phyloP scores from a whole-genome alignment of 2,888 invertebrate genomes.

The Heliconius ismenius region DNA sequence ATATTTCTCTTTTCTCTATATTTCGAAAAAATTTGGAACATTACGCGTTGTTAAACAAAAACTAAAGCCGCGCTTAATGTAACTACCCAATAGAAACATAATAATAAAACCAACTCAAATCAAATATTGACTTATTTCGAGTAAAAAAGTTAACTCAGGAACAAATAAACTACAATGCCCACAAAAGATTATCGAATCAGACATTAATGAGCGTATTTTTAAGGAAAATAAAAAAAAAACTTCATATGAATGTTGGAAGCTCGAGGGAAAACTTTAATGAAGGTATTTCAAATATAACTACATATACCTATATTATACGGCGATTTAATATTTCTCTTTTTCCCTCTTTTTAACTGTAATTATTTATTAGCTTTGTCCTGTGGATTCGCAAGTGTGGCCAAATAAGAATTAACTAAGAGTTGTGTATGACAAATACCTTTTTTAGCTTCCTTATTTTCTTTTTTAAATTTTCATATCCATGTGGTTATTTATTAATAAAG shows the following conservation, averaged over 20 bases:
- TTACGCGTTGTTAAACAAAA: too few relatives aligned
- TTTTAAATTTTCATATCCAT: too few relatives aligned
- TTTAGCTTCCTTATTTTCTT: too few relatives aligned
- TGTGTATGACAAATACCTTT: too few relatives aligned
- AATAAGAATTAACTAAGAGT: too few relatives aligned
- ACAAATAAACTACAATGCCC: background rate
- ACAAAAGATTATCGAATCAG: background rate
- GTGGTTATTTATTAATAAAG: background rate
- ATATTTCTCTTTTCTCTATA: too few relatives aligned
- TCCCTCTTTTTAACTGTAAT: background rate
- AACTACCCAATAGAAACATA: too few relatives aligned
- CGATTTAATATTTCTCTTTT: conserved; percentile 5
- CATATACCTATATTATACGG: background rate
- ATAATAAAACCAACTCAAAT: too few relatives aligned
- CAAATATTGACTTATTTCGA: too few relatives aligned
- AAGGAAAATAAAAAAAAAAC: background rate
- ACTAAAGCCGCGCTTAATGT: too few relatives aligned
- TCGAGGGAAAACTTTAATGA: conserved; percentile 14
- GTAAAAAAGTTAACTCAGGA: background rate
- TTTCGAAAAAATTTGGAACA: too few relatives aligned
- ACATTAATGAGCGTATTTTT: background rate
- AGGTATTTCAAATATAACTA: background rate
- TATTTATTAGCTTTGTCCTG: background rate
- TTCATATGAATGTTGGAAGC: background rate
- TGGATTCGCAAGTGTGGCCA: background rate